Evolutionary conservation across 2,797 vertebrate species (phyloP).

Genomic region (Channallabes apus): DNA sequence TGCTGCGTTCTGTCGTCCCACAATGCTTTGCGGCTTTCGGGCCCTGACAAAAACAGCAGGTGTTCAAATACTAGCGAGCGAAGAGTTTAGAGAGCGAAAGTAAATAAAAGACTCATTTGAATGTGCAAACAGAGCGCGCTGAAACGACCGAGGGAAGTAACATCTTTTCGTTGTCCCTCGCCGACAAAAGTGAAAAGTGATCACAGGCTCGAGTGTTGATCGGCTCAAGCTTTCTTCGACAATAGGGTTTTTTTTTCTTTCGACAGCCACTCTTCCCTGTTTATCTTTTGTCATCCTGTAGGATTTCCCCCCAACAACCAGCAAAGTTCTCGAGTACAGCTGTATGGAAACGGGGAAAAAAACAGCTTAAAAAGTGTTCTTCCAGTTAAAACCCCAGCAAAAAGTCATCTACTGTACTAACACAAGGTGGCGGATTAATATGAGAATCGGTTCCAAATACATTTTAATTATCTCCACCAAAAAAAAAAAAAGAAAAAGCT

Average conservation of each 20-base stretch:
- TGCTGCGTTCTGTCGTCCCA: conserved; percentile 63
- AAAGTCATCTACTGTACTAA: conserved; percentile 45
- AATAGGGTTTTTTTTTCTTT: background rate
- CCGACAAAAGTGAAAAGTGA: conserved; percentile 29
- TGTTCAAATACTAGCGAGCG: conserved; percentile 78
- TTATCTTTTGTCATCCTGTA: conserved; percentile 31
- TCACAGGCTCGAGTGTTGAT: conserved; percentile 26
- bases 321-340: conserved; percentile 35
- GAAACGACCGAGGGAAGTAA: conserved; percentile 44
- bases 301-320: conserved; percentile 32
- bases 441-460: conserved; percentile 60
- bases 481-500: conserved; percentile 49
- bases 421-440: conserved; percentile 48
- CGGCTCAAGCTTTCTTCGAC: background rate
- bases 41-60: conserved; percentile 77
- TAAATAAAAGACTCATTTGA: conserved; percentile 72
- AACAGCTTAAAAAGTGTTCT: conserved; percentile 35
- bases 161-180: conserved; percentile 22
- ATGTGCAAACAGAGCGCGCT: conserved; percentile 63
- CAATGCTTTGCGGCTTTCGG: conserved; percentile 72
- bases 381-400: background rate
- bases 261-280: conserved; percentile 29
- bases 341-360: conserved; percentile 46
- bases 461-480: conserved; percentile 57
- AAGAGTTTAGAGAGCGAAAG: conserved; percentile 70